Conservation (phyloP, 1,140 invertebrate species). For the Trachymyrmex cornetzi region DNA sequence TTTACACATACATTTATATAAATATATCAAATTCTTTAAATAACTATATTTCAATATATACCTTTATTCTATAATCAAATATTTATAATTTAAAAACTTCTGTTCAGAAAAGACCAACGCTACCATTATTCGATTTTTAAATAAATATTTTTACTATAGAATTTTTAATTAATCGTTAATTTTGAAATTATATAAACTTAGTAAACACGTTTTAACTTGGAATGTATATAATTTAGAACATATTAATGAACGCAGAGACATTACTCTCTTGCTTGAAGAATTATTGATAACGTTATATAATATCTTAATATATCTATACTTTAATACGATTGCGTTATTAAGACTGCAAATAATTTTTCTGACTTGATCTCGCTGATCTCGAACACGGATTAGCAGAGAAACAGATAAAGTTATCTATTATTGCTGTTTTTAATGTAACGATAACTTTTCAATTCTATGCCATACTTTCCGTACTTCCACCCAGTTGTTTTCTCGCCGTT, state of each 20-base stretch:
- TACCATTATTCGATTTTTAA: not conserved
- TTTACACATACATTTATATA: not conserved
- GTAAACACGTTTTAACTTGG: not conserved
- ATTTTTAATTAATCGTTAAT: not conserved
- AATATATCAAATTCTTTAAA: not conserved
- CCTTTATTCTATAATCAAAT: not conserved
- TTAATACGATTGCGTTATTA: not conserved
- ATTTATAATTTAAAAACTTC: not conserved
- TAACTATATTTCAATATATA: not conserved
- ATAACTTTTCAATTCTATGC: constrained; percentile 51
- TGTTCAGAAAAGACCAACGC: not conserved
- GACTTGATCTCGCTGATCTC: not conserved
- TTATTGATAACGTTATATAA: not conserved
- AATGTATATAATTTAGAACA: not conserved
- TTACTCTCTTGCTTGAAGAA: not conserved
- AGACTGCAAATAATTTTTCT: not conserved
- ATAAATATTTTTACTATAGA: not conserved
- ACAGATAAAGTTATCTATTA: constrained; percentile 37
- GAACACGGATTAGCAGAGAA: not conserved
- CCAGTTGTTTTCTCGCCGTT: constrained; percentile 56
- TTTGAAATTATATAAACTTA: not conserved
- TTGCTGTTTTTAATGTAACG: constrained; percentile 45
- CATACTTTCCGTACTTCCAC: constrained; percentile 51
- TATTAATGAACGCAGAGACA: not conserved
- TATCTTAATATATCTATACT: not conserved